Evolutionary conservation across 2,888 invertebrate genomes (phyloP).

Genomic region (Daptonema setosum): DNA sequence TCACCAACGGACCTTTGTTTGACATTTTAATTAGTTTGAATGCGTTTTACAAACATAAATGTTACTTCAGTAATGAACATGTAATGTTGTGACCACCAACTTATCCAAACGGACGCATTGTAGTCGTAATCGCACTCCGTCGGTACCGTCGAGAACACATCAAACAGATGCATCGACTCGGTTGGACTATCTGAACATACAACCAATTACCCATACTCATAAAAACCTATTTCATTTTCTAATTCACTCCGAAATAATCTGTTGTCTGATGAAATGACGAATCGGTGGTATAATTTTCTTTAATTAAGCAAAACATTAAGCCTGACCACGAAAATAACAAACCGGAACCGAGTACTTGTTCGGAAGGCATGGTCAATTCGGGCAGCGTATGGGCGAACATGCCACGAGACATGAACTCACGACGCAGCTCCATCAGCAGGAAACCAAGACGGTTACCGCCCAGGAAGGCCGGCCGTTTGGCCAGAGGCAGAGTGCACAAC

Average conservation of each 20-base stretch:
- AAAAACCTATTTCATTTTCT: no score
- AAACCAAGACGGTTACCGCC: slow-evolving; percentile 25
- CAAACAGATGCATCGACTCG: neutral
- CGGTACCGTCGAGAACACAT: neutral
- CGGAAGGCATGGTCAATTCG: slow-evolving; percentile 12
- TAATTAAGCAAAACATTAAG: no score
- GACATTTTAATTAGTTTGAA: neutral
- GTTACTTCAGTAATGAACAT: neutral
- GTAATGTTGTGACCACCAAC: neutral
- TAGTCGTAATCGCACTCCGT: neutral
- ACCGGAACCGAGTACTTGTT: slow-evolving; percentile 1
- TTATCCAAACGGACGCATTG: neutral
- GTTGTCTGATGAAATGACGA: no score
- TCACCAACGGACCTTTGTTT: slow-evolving; percentile 15
- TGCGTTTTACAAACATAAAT: neutral
- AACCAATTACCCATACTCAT: no score
- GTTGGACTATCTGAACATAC: neutral
- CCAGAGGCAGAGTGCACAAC: slow-evolving; percentile 18
- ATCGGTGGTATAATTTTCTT: no score
- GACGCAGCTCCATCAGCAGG: slow-evolving; percentile 23
- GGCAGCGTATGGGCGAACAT: slow-evolving; percentile 19
- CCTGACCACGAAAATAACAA: no score
- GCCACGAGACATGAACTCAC: slow-evolving; percentile 21
- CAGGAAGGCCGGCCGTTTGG: slow-evolving; percentile 22
- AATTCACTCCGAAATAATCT: no score